Evolutionary conservation across 2,113 vertebrate genomes (phyloP).

Genomic region (Oreochromis tanganicae): DNA sequence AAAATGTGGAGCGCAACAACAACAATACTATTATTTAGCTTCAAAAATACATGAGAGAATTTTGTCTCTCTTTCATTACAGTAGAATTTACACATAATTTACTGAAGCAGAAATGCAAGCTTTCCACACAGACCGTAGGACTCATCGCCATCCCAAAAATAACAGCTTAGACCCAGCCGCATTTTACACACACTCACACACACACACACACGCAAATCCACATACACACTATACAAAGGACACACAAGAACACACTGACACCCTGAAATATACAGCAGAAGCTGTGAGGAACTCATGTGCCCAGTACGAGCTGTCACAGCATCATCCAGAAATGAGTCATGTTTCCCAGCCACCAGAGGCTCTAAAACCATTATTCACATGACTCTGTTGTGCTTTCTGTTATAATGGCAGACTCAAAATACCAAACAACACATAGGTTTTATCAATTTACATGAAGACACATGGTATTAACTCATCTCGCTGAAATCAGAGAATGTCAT

Average conservation of each 20-base stretch:
- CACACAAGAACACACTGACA: constrained; percentile 30
- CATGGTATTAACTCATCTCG: not conserved
- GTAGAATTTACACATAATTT: not conserved
- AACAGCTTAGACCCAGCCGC: constrained; percentile 38
- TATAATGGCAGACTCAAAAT: not conserved
- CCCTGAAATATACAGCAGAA: constrained; percentile 27
- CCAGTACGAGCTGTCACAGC: constrained; percentile 43
- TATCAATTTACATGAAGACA: not conserved
- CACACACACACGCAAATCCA: not conserved
- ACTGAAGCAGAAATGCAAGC: not conserved
- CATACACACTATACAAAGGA: not conserved
- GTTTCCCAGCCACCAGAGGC: constrained; percentile 8
- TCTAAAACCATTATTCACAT: constrained; percentile 27
- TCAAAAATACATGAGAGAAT: not conserved
- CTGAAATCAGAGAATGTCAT: not conserved
- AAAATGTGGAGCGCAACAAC: not conserved
- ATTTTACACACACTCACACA: constrained; percentile 2
- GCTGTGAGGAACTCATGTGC: constrained; percentile 27
- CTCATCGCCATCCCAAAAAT: constrained; percentile 32
- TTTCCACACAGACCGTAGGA: constrained; percentile 5
- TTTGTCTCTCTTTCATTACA: not conserved
- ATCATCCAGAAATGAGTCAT: constrained; percentile 51
- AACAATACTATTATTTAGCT: not conserved
- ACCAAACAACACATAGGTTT: not conserved
- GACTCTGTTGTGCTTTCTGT: constrained; percentile 33